These are phyloP conservation scores for Coecobrya sp. DNA, from an alignment of 2,888 invertebrate genomes.

Conservation along the genomic window DNA sequence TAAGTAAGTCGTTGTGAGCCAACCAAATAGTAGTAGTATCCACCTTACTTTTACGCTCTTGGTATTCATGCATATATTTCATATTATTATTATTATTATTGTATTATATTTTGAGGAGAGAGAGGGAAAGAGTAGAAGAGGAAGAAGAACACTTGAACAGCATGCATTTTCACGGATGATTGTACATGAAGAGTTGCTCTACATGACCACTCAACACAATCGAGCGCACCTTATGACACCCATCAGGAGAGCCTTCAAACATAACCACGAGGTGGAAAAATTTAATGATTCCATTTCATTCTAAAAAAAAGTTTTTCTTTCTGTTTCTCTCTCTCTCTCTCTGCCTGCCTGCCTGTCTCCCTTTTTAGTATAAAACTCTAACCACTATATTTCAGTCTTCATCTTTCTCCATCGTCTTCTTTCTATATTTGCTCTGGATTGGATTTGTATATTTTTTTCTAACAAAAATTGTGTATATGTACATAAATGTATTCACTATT, in stretches of 20 bases:
- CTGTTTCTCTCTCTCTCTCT: constrained; percentile 37
- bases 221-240: constrained; percentile 85
- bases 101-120: constrained; percentile 42
- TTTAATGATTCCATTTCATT: constrained; percentile 86
- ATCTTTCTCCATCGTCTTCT: neutral
- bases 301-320: constrained; percentile 63
- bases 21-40: neutral
- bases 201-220: constrained; percentile 85
- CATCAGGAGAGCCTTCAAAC: constrained; percentile 81
- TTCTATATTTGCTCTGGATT: neutral
- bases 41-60: constrained; percentile 32
- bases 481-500: neutral
- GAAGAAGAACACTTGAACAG: constrained; percentile 78
- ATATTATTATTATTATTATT: constrained; percentile 48
- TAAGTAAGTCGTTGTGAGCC: neutral
- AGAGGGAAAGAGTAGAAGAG: neutral
- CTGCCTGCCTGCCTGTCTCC: neutral
- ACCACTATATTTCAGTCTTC: neutral
- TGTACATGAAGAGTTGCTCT: constrained; percentile 83
- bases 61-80: constrained; percentile 55
- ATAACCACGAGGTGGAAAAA: constrained; percentile 85
- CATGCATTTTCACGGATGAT: constrained; percentile 85
- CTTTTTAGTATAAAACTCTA: constrained; percentile 5
- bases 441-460: neutral
- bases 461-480: neutral